Conservation (phyloP, 1,140 invertebrate species). For the Aphelenchoides avenae region DNA sequence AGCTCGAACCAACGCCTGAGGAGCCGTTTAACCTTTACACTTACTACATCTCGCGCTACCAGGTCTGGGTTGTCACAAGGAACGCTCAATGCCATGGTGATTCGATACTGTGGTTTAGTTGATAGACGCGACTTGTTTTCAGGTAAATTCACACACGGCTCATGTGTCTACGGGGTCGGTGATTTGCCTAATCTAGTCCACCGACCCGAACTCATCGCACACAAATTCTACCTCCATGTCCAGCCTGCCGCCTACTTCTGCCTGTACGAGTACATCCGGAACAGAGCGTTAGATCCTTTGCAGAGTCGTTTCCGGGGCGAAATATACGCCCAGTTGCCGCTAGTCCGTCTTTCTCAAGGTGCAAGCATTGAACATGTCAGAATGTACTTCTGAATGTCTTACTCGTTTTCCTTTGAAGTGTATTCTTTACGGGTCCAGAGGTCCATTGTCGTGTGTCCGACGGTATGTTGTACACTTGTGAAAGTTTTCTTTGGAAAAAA, state of each 20-base stretch:
- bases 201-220: conserved; percentile 44
- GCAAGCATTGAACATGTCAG: too few species aligned
- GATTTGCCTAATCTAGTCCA: conserved; percentile 39
- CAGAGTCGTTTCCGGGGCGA: conserved; percentile 17
- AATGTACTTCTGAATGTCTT: too few species aligned
- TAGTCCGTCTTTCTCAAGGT: conserved; percentile 30
- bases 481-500: too few species aligned
- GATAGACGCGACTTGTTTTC: conserved; percentile 8
- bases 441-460: too few species aligned
- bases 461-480: too few species aligned
- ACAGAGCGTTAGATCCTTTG: conserved; percentile 22
- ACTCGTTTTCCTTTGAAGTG: too few species aligned
- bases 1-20: neutral
- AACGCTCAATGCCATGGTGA: neutral
- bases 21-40: conserved; percentile 22
- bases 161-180: conserved; percentile 50
- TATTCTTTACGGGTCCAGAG: too few species aligned
- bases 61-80: conserved; percentile 27
- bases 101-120: neutral
- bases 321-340: conserved; percentile 29
- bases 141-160: conserved; percentile 41
- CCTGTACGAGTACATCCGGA: conserved; percentile 19
- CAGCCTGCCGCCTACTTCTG: conserved; percentile 45
- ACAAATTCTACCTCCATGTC: conserved; percentile 49
- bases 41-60: conserved; percentile 36